phyloP scores from a whole-genome alignment of 2,113 vertebrate species.

The Dromiciops gliroides region DNA sequence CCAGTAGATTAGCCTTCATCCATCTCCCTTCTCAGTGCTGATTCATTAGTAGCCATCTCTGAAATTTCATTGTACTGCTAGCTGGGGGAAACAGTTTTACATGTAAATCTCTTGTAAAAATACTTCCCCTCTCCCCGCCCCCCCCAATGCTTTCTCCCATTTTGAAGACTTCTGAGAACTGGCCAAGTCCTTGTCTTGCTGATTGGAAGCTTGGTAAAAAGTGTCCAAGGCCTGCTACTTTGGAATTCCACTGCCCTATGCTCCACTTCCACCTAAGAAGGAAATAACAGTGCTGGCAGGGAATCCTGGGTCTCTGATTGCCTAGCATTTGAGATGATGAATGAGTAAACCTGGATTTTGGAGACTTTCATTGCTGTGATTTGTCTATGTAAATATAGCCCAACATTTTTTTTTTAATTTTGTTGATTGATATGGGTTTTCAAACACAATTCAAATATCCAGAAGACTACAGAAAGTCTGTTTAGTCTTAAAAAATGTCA shows the following conservation, averaged over 20 bases:
- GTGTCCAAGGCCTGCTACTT: neutral
- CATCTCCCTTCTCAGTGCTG: neutral
- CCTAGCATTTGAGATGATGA: neutral
- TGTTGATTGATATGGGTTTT: neutral
- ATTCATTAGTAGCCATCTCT: slow-evolving; percentile 19
- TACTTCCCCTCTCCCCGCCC: neutral
- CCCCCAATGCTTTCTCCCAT: slow-evolving; percentile 13
- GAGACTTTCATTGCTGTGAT: neutral
- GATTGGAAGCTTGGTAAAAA: slow-evolving; percentile 18
- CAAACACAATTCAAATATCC: slow-evolving; percentile 24
- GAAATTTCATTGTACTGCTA: neutral
- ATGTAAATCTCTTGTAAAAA: neutral
- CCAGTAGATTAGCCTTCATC: neutral
- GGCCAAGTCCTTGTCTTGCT: neutral
- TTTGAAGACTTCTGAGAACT: slow-evolving; percentile 26
- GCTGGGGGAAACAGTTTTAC: neutral
- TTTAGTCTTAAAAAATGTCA: neutral
- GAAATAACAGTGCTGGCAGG: neutral
- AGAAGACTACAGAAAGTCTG: neutral
- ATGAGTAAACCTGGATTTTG: neutral
- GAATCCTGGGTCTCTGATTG: neutral
- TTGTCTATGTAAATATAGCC: neutral
- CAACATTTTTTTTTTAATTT: neutral
- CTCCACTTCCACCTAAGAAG: neutral
- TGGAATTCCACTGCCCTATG: neutral